Percentiles rank a stretch among this genome's conserved stretches.
Evolutionary conservation across 2,797 vertebrate species (phyloP).

Genomic region (Pangasius krempfi): DNA sequence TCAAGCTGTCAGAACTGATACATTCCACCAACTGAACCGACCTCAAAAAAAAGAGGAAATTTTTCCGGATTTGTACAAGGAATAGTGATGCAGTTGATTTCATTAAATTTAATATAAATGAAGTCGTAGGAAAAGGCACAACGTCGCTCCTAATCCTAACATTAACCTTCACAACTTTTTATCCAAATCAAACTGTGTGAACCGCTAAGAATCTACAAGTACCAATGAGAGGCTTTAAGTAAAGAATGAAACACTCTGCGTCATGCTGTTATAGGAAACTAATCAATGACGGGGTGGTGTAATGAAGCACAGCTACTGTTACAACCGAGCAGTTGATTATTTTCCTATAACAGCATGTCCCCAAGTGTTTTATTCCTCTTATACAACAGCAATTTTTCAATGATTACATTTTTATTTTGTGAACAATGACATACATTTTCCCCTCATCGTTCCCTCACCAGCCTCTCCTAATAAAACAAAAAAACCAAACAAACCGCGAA

Average conservation of each 20-base stretch:
- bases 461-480: no score
- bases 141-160: background rate
- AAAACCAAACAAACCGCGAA: background rate
- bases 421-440: no score
- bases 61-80: background rate
- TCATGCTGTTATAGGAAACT: background rate
- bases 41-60: background rate
- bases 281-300: background rate
- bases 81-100: background rate
- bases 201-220: background rate
- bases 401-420: background rate
- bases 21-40: background rate
- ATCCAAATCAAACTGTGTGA: background rate
- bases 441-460: no score
- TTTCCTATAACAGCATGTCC: background rate
- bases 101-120: background rate
- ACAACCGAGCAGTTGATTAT: background rate
- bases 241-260: background rate
- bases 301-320: background rate
- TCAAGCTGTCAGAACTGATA: background rate
- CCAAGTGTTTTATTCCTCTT: background rate
- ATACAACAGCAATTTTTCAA: background rate
- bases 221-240: background rate
- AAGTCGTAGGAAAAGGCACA: background rate
- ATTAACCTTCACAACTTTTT: background rate